These are phyloP conservation scores for Chromobotia macracanthus DNA, from an alignment of 2,797 vertebrate genomes.

Conservation along the genomic window DNA sequence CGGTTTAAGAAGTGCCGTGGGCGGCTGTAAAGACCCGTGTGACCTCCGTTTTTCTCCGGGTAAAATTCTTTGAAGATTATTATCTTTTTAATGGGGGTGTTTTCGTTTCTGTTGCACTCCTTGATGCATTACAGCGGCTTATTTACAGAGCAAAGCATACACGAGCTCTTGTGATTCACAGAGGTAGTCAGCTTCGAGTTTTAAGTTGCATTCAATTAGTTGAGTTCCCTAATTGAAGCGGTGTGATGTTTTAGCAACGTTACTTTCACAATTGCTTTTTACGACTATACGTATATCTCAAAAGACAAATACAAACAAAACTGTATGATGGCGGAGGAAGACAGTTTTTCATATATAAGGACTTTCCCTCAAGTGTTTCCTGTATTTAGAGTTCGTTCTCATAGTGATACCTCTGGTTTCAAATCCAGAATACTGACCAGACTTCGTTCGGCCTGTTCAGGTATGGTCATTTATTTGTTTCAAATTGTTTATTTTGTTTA, in stretches of 20 bases:
- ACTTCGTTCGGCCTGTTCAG: slow-evolving; percentile 74
- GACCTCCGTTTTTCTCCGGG: slow-evolving; percentile 4
- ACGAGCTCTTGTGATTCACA: not conserved
- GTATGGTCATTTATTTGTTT: slow-evolving; percentile 61
- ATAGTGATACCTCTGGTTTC: slow-evolving; percentile 76
- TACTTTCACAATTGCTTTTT: not conserved
- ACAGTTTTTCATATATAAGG: slow-evolving; percentile 62
- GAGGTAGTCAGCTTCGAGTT: not conserved
- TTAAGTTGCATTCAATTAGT: not conserved
- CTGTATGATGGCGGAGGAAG: slow-evolving; percentile 66
- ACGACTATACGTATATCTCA: not conserved
- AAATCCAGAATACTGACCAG: slow-evolving; percentile 69
- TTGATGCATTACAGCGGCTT: not conserved
- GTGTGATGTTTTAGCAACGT: not conserved
- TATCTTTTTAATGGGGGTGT: slow-evolving; percentile 33
- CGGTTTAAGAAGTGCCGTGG: not conserved
- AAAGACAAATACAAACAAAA: not conserved
- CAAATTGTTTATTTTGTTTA: not conserved
- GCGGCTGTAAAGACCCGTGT: not conserved
- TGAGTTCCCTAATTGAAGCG: not conserved
- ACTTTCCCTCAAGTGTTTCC: slow-evolving; percentile 62
- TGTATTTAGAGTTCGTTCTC: slow-evolving; percentile 69
- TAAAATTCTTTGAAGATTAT: slow-evolving; percentile 16
- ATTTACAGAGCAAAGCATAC: not conserved
- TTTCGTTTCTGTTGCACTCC: slow-evolving; percentile 20